These are phyloP conservation scores for Enteromius radiatus DNA, from an alignment of 2,797 vertebrate species.

Conservation along the genomic window DNA sequence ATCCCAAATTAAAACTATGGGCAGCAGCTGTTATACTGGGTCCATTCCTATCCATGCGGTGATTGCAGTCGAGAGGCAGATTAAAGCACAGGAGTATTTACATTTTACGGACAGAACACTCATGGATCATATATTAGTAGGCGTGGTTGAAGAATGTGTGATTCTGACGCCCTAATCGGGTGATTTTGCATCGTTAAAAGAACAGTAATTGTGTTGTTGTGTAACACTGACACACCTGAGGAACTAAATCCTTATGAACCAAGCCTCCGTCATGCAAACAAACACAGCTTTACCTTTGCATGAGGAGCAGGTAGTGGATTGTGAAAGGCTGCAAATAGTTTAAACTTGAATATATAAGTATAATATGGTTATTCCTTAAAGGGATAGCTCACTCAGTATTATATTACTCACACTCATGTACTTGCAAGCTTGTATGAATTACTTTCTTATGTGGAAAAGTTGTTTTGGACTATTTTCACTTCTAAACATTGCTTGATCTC, in stretches of 20 bases:
- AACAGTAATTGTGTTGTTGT: constrained; percentile 67
- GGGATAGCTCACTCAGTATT: not conserved
- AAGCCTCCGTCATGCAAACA: constrained; percentile 39
- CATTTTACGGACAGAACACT: constrained; percentile 6
- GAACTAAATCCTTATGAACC: constrained; percentile 50
- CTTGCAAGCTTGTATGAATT: not conserved
- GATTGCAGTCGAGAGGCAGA: not conserved
- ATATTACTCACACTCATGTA: not conserved
- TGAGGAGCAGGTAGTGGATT: constrained; percentile 29
- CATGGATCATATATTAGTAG: constrained; percentile 48
- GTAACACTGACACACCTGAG: constrained; percentile 69
- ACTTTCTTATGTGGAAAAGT: not conserved
- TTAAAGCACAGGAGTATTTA: not conserved
- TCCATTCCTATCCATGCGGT: not conserved
- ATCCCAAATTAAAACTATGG: constrained; percentile 22
- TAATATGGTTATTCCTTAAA: not conserved
- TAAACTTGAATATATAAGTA: not conserved
- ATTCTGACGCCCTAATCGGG: constrained; percentile 36
- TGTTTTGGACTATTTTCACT: not conserved
- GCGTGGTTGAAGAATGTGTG: constrained; percentile 53
- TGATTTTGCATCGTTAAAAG: constrained; percentile 64
- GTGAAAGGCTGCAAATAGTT: not conserved
- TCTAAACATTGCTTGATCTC: not conserved
- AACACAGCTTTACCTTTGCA: constrained; percentile 39
- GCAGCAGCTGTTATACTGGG: constrained; percentile 3